Evolutionary conservation across 2,888 invertebrate genomes (phyloP).

Genomic region (Barypeithes pellucidus): DNA sequence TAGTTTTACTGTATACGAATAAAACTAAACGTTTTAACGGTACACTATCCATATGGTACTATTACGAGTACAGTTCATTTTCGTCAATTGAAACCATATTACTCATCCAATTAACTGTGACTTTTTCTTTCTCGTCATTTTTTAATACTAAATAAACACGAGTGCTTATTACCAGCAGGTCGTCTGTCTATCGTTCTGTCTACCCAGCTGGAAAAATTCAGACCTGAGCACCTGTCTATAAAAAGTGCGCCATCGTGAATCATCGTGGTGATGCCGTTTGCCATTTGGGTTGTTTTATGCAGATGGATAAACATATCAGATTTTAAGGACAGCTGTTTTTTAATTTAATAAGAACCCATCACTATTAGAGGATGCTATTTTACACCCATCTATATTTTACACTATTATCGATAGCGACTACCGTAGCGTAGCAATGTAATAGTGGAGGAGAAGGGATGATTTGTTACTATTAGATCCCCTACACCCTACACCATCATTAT

Average conservation of each 20-base stretch:
- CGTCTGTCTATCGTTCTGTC: conserved; percentile 21
- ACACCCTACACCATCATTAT: too few species aligned
- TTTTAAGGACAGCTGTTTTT: conserved; percentile 31
- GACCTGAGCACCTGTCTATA: conserved; percentile 17
- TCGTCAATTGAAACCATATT: background rate
- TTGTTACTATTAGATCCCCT: too few species aligned
- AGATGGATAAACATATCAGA: conserved; percentile 29
- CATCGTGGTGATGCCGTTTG: conserved; percentile 17
- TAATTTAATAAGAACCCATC: background rate
- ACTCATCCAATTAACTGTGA: conserved; percentile 17
- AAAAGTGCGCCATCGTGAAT: conserved; percentile 27
- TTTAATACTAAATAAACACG: conserved; percentile 15
- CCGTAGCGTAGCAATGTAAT: too few species aligned
- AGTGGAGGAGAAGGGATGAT: too few species aligned
- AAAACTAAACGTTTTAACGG: too few species aligned
- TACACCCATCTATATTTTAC: too few species aligned
- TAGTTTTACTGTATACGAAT: too few species aligned
- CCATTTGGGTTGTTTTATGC: conserved; percentile 20
- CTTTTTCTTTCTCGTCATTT: conserved; percentile 16
- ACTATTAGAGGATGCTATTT: too few species aligned
- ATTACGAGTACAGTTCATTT: background rate
- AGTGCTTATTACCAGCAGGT: conserved; percentile 13
- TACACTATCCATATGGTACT: background rate
- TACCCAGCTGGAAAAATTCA: conserved; percentile 22
- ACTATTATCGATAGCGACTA: too few species aligned